A percentile compares a stretch with the other conserved stretches of the same genome.
phyloP scores from a whole-genome alignment of 2,113 vertebrate species.

The cat (Felis catus) region F.catus_Fca126_mat1.0 CM031415.1:184610001-184610500 shows the following conservation, averaged over 20 bases:
- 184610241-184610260: neutral
- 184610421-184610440: no score
- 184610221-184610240: neutral
- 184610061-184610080: neutral
- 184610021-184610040: neutral
- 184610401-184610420: no score
- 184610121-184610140: conserved; percentile 8
- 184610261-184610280: neutral
- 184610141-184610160: neutral
- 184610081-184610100: neutral
- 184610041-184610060: neutral
- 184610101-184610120: neutral
- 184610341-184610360: no score
- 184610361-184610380: no score
- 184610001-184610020: neutral
- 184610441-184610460: no score
- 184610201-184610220: neutral
- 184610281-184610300: no score
- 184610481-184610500: neutral
- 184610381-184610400: no score
- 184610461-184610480: no score
- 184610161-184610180: neutral
- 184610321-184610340: no score
- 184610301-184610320: no score
- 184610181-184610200: neutral